Conservation (phyloP, 2,113 vertebrate species). For the Chaenogobius annularis region DNA sequence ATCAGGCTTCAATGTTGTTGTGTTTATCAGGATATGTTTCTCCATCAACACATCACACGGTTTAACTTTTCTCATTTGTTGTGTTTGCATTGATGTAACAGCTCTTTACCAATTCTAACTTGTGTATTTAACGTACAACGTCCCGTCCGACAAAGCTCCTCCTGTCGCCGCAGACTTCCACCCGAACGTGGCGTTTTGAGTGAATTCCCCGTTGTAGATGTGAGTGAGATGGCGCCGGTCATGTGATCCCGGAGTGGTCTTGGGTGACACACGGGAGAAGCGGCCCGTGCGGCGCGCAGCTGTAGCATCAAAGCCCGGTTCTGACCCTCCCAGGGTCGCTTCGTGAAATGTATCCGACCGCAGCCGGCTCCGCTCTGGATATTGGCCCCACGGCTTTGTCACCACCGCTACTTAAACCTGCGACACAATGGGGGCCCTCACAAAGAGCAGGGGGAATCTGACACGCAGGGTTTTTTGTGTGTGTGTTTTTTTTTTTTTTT, state of each 20-base stretch:
- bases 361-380: slow-evolving; percentile 14
- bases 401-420: slow-evolving; percentile 30
- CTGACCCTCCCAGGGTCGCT: slow-evolving; percentile 19
- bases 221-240: slow-evolving; percentile 23
- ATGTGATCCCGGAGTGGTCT: slow-evolving; percentile 33
- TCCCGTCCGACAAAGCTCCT: background rate
- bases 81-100: too few relatives aligned
- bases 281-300: slow-evolving; percentile 18
- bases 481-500: slow-evolving; percentile 7
- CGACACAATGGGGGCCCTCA: slow-evolving; percentile 9
- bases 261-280: slow-evolving; percentile 23
- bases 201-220: slow-evolving; percentile 9
- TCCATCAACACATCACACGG: too few relatives aligned
- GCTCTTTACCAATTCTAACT: too few relatives aligned
- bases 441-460: slow-evolving; percentile 37
- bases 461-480: slow-evolving; percentile 2
- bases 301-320: slow-evolving; percentile 48
- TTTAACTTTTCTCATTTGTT: too few relatives aligned
- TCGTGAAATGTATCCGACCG: slow-evolving; percentile 42
- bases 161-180: too few relatives aligned
- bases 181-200: slow-evolving; percentile 28
- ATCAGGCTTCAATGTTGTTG: too few relatives aligned
- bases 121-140: too few relatives aligned
- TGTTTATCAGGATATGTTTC: too few relatives aligned
- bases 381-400: slow-evolving; percentile 41